A percentile compares a stretch with the other conserved stretches of the same genome.
These are phyloP conservation scores for Solenodon paradoxus DNA, from an alignment of 2,113 vertebrate species.

Conservation along the genomic window DNA sequence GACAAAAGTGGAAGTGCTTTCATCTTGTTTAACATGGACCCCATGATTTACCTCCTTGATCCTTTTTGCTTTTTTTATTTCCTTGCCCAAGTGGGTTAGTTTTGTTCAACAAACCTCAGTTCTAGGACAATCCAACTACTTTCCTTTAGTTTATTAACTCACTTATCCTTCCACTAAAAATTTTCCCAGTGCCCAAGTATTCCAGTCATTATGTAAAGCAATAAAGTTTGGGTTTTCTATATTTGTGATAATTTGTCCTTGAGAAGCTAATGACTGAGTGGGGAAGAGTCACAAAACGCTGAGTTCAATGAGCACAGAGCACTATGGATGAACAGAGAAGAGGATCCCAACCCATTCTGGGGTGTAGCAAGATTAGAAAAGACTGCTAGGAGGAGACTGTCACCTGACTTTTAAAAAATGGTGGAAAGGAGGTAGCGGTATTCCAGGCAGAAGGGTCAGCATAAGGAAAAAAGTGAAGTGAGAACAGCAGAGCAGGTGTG, in stretches of 20 bases:
- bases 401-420: not conserved
- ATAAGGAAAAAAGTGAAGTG: not conserved
- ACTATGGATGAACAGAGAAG: not conserved
- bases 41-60: not conserved
- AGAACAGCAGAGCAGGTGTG: constrained; percentile 4
- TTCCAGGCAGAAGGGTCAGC: not conserved
- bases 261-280: not conserved
- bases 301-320: not conserved
- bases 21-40: not conserved
- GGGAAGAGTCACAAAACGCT: not conserved
- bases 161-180: not conserved
- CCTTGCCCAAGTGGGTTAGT: not conserved
- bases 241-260: not conserved
- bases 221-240: not conserved
- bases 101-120: not conserved
- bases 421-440: not conserved
- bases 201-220: not conserved
- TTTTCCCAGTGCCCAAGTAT: not conserved
- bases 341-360: not conserved
- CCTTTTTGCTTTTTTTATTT: not conserved
- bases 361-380: not conserved
- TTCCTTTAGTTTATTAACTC: not conserved
- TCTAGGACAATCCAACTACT: too few relatives aligned
- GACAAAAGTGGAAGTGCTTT: not conserved
- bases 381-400: not conserved